Evolutionary conservation across 2,797 vertebrate genomes (phyloP), one percentile per base, ranked within the genome.

Genomic region (Malacoctenus gilli): DNA sequence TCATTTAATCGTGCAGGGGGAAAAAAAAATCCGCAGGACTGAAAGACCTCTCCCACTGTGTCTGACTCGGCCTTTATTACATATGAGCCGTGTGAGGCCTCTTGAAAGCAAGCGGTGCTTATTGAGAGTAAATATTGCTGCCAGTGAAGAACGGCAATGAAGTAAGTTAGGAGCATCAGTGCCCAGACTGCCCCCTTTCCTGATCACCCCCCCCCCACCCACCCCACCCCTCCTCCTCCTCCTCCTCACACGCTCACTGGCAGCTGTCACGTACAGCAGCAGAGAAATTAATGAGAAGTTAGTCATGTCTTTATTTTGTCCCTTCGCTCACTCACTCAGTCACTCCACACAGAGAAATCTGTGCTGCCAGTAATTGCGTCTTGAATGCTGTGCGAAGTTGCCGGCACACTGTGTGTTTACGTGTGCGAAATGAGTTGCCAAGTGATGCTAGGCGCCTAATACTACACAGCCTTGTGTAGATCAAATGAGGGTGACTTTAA

Each of bases 251-350:
- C 68, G 71, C 70, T 63, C 79, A 58, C 49, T 67, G 77, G 67
- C 63, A 82, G 80, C 77, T 62, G 75, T 80, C 82, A 79, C 50
- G 23, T 74, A 72, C 53, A 69, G 59, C 60, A 42, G 73, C 57
- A 49, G 68, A 32, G 43, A 79, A 85, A 83, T 81, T 84, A 86
- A 82, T 82, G 75, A 79, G 64, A 80, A 80, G 56, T 75, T 82
- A 75, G 70, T 77, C 73, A 60, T 68, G 52, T 81, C 79, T 85
- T 80, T 68, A 85, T 80, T 82, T 79, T 76, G 74, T 75, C 62
- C 57, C 31, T 77, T 77, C 73, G 56, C 71, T 83, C 74, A 47
- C 61, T 83, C 63, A 60, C 68, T 68, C 58, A 65, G 59, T 75
- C 63, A 56, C 67, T 82, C 41, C 59, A 59, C 66, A 80, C 64